Evolutionary conservation across 2,888 invertebrate species (phyloP), one percentile per base, ranked within the genome.

Genomic region (Gonocerus acuteangulatus): DNA sequence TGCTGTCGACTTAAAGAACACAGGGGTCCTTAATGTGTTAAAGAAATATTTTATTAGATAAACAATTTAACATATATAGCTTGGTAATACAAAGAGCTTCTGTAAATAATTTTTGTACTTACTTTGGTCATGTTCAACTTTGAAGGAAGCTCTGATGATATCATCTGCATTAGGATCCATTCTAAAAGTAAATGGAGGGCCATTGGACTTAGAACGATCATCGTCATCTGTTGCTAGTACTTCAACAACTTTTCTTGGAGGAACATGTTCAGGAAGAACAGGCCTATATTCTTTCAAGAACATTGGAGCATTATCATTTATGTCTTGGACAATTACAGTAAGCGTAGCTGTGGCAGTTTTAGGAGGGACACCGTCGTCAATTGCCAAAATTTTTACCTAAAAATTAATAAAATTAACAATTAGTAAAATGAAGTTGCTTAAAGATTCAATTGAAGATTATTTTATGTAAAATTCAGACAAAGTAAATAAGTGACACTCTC

Each of bases 81-180:
- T n/a, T n/a, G n/a, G n/a, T n/a, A n/a, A n/a, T n/a, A n/a, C n/a
- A n/a, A n/a, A n/a, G n/a, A n/a, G n/a, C n/a, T n/a, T n/a, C n/a
- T n/a, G n/a, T n/a, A n/a, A n/a, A n/a, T n/a, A n/a, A n/a, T n/a
- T n/a, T n/a, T n/a, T n/a, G 27, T 11, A 68, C 85, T 81, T 74
- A 89, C 89, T 93, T 76, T 91, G 93, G 79, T 95, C 93, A 77
- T 95, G 95, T 75, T 93, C 92, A 58, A 97, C 93, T 80, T 91
- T 93, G 75, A 97, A 95, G 22, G 94, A 93, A 34, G 93, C 89
- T 71, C 91, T 81, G 66, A 95, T 94, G 66, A 93, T 87, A 73
- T 95, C 94, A 74, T 92, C 91, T 2, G 93, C 93, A 69, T 91
- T 91, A 39, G 94, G 92, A 72, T 95, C 94, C 77, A 95, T 80